Conservation (phyloP, 2,797 vertebrate genomes). For the Rhodeus uyekii region DNA sequence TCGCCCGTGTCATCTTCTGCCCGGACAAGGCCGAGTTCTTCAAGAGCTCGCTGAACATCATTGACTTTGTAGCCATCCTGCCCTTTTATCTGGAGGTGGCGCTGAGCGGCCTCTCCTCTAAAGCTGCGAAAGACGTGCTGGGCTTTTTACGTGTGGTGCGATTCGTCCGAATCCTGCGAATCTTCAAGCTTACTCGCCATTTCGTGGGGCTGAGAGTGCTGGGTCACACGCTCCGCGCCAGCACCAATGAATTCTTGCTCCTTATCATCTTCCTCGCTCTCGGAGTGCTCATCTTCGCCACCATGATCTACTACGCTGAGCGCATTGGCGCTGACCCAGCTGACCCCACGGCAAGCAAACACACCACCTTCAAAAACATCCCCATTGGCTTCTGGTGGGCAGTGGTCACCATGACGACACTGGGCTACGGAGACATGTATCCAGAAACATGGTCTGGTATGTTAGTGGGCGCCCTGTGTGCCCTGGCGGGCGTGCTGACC, state of each 20-base stretch:
- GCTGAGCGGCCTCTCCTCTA: constrained; percentile 94
- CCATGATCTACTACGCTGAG: constrained; percentile 99
- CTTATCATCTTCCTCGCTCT: constrained; percentile 98
- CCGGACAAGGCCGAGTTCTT: constrained; percentile 98
- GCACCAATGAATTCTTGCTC: constrained; percentile 97
- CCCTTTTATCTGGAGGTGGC: constrained; percentile 99
- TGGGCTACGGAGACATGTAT: constrained; percentile 99
- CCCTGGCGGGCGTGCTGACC: constrained; percentile 95
- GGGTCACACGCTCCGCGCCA: constrained; percentile 95
- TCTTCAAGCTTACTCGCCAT: constrained; percentile 98
- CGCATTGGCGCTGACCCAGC: constrained; percentile 93
- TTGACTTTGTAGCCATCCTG: constrained; percentile 98
- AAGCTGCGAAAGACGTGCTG: constrained; percentile 97
- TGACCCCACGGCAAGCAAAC: constrained; percentile 90
- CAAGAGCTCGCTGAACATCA: constrained; percentile 97
- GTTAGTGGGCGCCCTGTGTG: constrained; percentile 96
- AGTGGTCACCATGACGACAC: constrained; percentile 98
- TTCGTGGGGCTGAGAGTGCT: constrained; percentile 94
- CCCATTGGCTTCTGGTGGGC: constrained; percentile 99
- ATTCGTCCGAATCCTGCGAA: constrained; percentile 95
- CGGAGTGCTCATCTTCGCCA: constrained; percentile 98
- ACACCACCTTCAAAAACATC: constrained; percentile 99
- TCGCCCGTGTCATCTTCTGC: constrained; percentile 95
- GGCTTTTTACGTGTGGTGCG: constrained; percentile 97
- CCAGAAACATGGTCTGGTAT: constrained; percentile 99